Conservation (phyloP, 1,140 invertebrate species). For the Myzus persicae region DNA sequence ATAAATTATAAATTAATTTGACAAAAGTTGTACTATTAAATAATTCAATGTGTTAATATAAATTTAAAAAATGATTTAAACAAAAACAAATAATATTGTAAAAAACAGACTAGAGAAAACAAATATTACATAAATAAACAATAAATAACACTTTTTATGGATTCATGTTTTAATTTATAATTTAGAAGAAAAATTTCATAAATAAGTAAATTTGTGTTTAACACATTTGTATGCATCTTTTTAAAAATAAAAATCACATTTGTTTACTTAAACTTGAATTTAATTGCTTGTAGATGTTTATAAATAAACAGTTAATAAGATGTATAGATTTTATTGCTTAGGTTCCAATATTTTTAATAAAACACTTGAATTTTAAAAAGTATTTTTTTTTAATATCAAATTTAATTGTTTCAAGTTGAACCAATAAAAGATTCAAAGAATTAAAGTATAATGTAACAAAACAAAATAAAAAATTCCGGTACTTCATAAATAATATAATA, state of each 20-base stretch:
- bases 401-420: not conserved
- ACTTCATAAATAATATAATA: conserved; percentile 12
- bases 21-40: conserved; percentile 37
- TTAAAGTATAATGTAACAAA: conserved; percentile 6
- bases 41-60: not conserved
- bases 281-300: conserved; percentile 27
- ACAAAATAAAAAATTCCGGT: not conserved
- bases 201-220: not conserved
- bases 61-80: not conserved
- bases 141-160: not conserved
- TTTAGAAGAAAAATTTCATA: not conserved
- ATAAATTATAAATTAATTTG: conserved; percentile 21
- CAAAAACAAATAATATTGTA: not conserved
- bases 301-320: conserved; percentile 14
- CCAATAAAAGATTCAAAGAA: not conserved
- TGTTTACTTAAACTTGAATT: not conserved
- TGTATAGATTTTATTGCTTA: not conserved
- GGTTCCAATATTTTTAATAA: not conserved
- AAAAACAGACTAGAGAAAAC: conserved; percentile 33
- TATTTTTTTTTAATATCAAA: not conserved
- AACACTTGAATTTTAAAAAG: not conserved
- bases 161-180: not conserved
- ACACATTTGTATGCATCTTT: not conserved
- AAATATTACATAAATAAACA: conserved; percentile 1
- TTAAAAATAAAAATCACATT: conserved; percentile 15